Evolutionary conservation across 2,113 vertebrate species (phyloP), one percentile per base, ranked within the genome.

Genomic region (Mystacornis crossleyi): DNA sequence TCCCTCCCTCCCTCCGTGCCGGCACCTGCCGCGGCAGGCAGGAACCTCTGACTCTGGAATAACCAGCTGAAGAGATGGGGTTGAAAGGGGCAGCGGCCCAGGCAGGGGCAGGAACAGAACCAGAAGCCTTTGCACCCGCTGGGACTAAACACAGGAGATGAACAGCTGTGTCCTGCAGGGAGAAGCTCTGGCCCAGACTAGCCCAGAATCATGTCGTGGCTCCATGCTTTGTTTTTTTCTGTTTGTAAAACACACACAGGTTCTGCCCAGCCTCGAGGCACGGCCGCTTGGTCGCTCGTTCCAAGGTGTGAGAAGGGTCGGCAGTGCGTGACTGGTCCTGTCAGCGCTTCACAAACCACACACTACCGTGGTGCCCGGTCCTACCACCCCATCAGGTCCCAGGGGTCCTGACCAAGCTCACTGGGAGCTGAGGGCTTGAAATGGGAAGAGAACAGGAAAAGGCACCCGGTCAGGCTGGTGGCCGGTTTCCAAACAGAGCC

Each of bases 1-100:
- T 40, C 47, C 36, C 53, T 25, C 45, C 18, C 3, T 51, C 17
- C 60, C 45, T 43, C 54, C 9, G 2, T 50, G 17, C 6, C 34
- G 43, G 51, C 57, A 29, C 36, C 67, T 70, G 47, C 29, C 19
- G 50, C 26, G 29, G 8, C 18, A 24, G 16, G 42, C 6, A 21
- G 31, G 5, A 29, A 3, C 36, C 42, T 11, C 4, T 38, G 55
- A 6, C 1, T 1, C 34, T 31, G 60, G 6, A 18, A 1, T 16
- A 13, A 33, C 51, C 53, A 28, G 6, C 79, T 18, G 14, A 36
- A n/a, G 45, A 51, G 33, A n/a, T 5, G 19, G 31, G 10, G 3
- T 2, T 80, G 34, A 38, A 55, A 23, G 4, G 12, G 53, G 11
- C 31, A 54, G 31, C 14, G 43, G 21, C 12, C 34, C 7, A 58